Base-by-base conservation (phyloP, 2,797 vertebrate genomes). In the Phalanger gymnotis region DNA sequence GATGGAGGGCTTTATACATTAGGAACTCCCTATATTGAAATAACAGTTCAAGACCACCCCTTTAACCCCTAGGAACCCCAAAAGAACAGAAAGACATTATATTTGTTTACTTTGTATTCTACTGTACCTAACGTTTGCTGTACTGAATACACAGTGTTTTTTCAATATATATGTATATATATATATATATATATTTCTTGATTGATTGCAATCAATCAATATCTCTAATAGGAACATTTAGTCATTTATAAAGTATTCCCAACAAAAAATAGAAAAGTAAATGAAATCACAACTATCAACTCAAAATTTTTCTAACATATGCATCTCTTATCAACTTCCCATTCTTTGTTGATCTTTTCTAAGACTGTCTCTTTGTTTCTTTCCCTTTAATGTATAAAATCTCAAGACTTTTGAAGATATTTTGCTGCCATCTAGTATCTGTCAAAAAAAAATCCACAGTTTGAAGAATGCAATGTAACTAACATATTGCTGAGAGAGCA, bases 341-440 rank as follows among this genome's bases (percentile, higher is more conserved):
- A 4, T 54, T 93, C 73, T 92, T 92, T 91, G 97, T 97, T 97
- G 97, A 97, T 96, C 97, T 97, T 98, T 96, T 97, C 96, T 95
- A 98, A 98, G 98, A 97, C 96, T 97, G 95, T 56, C 87, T 96
- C 97, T 93, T 96, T 96, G 93, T 97, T 96, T 96, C 96, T 97
- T 97, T 97, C 90, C 4, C 54, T 96, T 98, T 98, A 96, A 98
- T 98, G 98, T 96, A 98, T 97, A 95, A 98, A 98, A 97, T 98
- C 93, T 95, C 81, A 73, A 92, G 95, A 93, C 96, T 97, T 98
- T 97, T 97, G 94, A 98, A 98, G 96, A 54, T 92, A 53, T 89
- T 94, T 93, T 96, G 54, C 92, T 97, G 54, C 90, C 96, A n/a
- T 61, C 54, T 96, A 81, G 94, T 95, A 91, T 94, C 89, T 96